These are phyloP conservation scores for Palythoa heliodiscus DNA, from an alignment of 92 coral and sea anemone genomes.

Conservation along the genomic window DNA sequence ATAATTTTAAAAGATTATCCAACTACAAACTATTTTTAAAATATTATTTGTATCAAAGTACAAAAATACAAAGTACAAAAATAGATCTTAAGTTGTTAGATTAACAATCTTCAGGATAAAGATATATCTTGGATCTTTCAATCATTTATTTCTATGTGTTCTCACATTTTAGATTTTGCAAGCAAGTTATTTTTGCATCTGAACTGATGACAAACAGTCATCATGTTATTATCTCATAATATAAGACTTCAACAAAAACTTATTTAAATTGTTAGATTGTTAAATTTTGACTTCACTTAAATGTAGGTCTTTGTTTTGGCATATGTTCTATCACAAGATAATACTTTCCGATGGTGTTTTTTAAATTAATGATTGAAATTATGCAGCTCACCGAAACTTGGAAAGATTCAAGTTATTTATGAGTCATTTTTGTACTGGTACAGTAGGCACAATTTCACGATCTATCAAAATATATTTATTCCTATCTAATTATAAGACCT, in stretches of 20 bases:
- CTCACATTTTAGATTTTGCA: slow-evolving; percentile 8
- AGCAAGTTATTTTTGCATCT: slow-evolving; percentile 18
- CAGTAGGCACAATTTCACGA: background rate
- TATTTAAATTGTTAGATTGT: background rate
- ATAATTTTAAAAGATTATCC: background rate
- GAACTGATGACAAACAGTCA: background rate
- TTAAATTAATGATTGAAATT: background rate
- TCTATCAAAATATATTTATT: background rate
- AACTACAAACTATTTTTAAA: background rate
- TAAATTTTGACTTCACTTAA: background rate
- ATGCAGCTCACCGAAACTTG: background rate
- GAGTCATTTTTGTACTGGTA: no score
- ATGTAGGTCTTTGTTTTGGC: background rate
- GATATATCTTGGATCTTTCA: slow-evolving; percentile 10
- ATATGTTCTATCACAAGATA: background rate
- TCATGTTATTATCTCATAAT: slow-evolving; percentile 1
- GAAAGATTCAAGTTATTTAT: background rate
- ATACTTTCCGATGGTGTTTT: background rate
- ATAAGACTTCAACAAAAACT: background rate
- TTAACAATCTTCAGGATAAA: background rate
- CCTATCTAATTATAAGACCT: background rate
- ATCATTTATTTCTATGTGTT: slow-evolving; percentile 8
- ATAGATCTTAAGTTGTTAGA: background rate
- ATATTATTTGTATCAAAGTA: background rate
- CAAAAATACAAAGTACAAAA: background rate